Evolutionary conservation across 1,140 invertebrate genomes (phyloP).

Genomic region (Cecropterus lyciades): DNA sequence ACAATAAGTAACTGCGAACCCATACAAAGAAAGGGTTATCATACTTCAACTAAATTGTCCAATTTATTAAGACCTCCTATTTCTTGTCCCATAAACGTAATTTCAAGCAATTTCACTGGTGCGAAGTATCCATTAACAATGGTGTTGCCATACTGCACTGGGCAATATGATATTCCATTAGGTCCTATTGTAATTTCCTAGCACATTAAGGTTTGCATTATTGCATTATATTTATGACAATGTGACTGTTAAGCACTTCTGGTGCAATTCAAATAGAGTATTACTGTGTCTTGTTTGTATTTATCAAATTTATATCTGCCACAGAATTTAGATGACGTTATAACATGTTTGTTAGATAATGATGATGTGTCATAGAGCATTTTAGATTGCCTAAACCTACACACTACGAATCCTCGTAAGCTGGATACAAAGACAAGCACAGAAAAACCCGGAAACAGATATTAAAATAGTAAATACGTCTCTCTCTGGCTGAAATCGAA

Average conservation of each 20-base stretch:
- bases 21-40: conserved; percentile 30
- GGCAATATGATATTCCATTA: conserved; percentile 36
- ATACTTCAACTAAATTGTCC: conserved; percentile 35
- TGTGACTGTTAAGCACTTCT: conserved; percentile 32
- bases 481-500: too few relatives aligned
- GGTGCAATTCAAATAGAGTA: conserved; percentile 17
- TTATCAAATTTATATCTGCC: background rate
- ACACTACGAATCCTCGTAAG: too few relatives aligned
- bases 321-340: background rate
- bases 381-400: too few relatives aligned
- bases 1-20: conserved; percentile 26
- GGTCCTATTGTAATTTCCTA: conserved; percentile 35
- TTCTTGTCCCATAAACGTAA: conserved; percentile 28
- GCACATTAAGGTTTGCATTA: conserved; percentile 29
- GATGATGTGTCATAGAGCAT: background rate
- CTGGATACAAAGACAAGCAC: too few relatives aligned
- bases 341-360: background rate
- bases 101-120: conserved; percentile 29
- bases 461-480: too few relatives aligned
- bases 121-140: conserved; percentile 24
- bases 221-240: conserved; percentile 33
- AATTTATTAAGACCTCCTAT: conserved; percentile 30
- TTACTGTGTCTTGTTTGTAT: conserved; percentile 19
- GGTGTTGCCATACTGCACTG: conserved; percentile 26
- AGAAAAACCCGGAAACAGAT: too few relatives aligned